Evolutionary conservation across 2,888 invertebrate species (phyloP), one percentile per base, ranked within the genome.

Genomic region (Galerucella pusilla): DNA sequence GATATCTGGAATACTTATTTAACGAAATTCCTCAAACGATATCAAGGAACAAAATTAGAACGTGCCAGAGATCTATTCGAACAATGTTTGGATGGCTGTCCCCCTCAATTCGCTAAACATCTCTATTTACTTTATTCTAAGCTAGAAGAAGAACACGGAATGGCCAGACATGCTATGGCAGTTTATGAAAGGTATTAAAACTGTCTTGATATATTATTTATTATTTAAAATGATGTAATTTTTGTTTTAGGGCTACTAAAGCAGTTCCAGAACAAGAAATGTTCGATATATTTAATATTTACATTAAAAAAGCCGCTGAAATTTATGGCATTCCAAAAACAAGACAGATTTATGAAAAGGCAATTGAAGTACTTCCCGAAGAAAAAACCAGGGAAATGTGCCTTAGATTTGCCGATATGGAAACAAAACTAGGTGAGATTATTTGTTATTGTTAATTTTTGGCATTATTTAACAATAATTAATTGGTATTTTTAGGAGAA

Each of bases 1-100:
- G 99, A 99, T 85, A 97, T 99, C 82, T 99, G 99, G 99, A 98
- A 98, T 86, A 97, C 97, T 0, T 99, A 99, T 88, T 90, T 99
- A 65, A 96, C 96, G 2, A 99, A 99, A 88, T 99, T 99, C 88
- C 91, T 99, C 74, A 94, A 94, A 81, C 92, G 99, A 79, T 99
- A 99, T 89, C 97, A 96, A 25, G 99, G 99, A 12, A 91, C 93
- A 0, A 99, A 99, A 88, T 89, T 99, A 80, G 99, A 99, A 88
- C 91, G 99, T 84, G 96, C 98, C 0, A 91, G 99, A 83, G 99
- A 99, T 90, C 91, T 99, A 76, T 99, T 99, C 90, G 99, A 99
- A 86, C 99, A 99, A 83, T 99, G 99, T 87, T 89, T 99, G 71
- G 99, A 99, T 87, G 91, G 94, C 82, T 99, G 98, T 87, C 99